phyloP scores from a whole-genome alignment of 2,797 vertebrate genomes.

The Rhinophrynus dorsalis region DNA sequence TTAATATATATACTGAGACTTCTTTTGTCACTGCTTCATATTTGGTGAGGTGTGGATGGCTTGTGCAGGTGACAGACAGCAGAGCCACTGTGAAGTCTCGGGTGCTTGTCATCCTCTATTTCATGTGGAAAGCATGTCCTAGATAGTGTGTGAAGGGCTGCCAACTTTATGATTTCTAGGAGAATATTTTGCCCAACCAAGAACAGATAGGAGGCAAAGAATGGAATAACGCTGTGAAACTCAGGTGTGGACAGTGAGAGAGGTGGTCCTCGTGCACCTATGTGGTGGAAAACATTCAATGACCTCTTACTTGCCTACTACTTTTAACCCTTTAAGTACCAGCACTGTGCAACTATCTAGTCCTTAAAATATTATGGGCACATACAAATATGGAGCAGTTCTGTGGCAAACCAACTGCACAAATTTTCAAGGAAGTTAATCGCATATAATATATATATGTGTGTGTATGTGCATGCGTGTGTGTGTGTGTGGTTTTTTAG shows the following conservation, averaged over 20 bases:
- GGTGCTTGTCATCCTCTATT: conserved; percentile 15
- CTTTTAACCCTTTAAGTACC: no score
- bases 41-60: conserved; percentile 24
- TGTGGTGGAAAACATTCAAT: no score
- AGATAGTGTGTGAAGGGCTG: conserved; percentile 22
- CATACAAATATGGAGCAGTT: no score
- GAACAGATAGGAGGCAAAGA: not conserved
- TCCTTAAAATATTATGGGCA: no score
- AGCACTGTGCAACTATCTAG: no score
- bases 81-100: conserved; percentile 29
- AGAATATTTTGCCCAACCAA: conserved; percentile 1
- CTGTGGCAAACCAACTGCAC: no score
- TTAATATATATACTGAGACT: not conserved
- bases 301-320: no score
- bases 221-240: not conserved
- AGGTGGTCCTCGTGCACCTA: not conserved
- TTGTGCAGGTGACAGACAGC: conserved; percentile 37
- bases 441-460: no score
- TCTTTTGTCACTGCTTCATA: conserved; percentile 11
- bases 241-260: not conserved
- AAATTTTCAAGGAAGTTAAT: no score
- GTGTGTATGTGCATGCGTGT: no score
- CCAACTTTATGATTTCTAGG: conserved; percentile 31
- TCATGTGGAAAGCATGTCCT: conserved; percentile 33
- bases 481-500: no score